These are phyloP conservation scores for Philhelius pedissequus DNA, from an alignment of 2,888 invertebrate genomes.

Conservation along the genomic window DNA sequence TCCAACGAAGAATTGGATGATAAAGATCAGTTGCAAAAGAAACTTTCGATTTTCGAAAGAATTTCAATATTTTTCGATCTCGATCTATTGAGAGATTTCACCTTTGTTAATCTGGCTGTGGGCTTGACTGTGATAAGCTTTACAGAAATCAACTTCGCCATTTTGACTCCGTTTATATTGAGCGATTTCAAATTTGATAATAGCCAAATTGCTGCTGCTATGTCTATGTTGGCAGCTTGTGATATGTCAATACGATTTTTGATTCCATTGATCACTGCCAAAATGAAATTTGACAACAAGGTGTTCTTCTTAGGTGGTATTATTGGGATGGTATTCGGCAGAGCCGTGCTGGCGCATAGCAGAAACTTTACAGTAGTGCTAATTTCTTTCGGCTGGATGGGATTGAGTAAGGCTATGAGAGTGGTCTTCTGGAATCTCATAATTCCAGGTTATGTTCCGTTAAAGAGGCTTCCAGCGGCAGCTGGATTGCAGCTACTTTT, in stretches of 20 bases:
- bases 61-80: constrained; percentile 85
- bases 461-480: constrained; percentile 85
- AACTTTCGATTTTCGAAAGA: constrained; percentile 81
- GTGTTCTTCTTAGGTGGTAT: constrained; percentile 86
- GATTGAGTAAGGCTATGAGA: constrained; percentile 85
- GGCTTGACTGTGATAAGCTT: constrained; percentile 86
- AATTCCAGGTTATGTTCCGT: constrained; percentile 85
- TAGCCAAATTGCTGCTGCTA: constrained; percentile 82
- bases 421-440: constrained; percentile 87
- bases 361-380: constrained; percentile 81
- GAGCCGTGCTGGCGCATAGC: constrained; percentile 80
- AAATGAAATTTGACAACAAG: constrained; percentile 84
- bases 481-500: constrained; percentile 85
- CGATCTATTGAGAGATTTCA: constrained; percentile 84
- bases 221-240: constrained; percentile 84
- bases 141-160: constrained; percentile 87
- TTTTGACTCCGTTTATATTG: constrained; percentile 86
- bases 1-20: background rate
- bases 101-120: constrained; percentile 85
- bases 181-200: constrained; percentile 82
- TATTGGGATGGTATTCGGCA: constrained; percentile 83
- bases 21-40: constrained; percentile 75
- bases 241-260: constrained; percentile 84
- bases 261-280: constrained; percentile 84
- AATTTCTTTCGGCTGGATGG: constrained; percentile 83